phyloP scores from a whole-genome alignment of 2,113 vertebrate genomes.

The Peromyscus maniculatus region DNA sequence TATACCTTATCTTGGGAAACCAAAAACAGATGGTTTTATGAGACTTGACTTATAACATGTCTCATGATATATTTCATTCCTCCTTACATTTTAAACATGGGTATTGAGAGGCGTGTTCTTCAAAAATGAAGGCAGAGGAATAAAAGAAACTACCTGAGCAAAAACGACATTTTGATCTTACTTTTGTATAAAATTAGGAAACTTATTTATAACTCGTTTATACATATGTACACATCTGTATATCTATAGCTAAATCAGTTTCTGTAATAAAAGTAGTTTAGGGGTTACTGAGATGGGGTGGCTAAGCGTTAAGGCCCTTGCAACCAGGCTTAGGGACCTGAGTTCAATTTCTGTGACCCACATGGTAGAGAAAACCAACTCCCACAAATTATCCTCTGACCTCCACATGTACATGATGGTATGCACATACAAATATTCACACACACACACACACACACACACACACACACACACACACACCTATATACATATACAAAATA shows the following conservation, averaged over 20 bases:
- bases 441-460: background rate
- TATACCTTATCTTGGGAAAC: background rate
- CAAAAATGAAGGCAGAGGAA: background rate
- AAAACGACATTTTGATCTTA: background rate
- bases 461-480: background rate
- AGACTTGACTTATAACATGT: background rate
- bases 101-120: background rate
- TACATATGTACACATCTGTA: background rate
- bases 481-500: background rate
- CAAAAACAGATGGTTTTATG: background rate
- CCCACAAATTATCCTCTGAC: background rate
- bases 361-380: background rate
- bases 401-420: too few relatives aligned
- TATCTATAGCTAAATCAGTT: background rate
- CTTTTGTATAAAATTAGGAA: background rate
- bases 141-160: background rate
- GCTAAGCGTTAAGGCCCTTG: background rate
- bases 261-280: background rate
- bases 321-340: too few relatives aligned
- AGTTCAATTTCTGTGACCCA: background rate
- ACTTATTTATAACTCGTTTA: background rate
- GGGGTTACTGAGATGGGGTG: background rate
- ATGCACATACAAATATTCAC: background rate
- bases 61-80: background rate
- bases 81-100: background rate